These are phyloP conservation scores for Poecilia wingei DNA, from an alignment of 2,797 vertebrate species.

Conservation along the genomic window DNA sequence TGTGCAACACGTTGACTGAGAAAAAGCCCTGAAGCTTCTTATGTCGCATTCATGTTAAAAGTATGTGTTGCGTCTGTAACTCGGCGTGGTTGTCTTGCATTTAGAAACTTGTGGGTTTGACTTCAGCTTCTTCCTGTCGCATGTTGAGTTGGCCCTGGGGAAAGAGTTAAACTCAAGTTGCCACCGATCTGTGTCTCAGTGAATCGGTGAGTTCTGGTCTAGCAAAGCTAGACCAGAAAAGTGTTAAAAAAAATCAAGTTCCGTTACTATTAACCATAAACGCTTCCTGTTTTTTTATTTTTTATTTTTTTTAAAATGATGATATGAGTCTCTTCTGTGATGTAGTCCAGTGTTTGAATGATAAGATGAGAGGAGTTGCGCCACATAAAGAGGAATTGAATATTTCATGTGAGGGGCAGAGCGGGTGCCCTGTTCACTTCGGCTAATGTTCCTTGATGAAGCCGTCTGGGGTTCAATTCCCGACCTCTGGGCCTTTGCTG, in stretches of 20 bases:
- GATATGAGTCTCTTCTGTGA: neutral
- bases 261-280: neutral
- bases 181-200: neutral
- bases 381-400: neutral
- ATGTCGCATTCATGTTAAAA: neutral
- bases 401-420: neutral
- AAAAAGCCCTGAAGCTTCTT: neutral
- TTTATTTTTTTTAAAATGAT: neutral
- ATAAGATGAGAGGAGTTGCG: constrained; percentile 2
- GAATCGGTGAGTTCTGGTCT: neutral
- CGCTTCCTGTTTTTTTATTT: neutral
- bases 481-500: neutral
- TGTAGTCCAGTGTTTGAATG: neutral
- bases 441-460: neutral
- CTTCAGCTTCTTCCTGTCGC: neutral
- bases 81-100: neutral
- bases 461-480: neutral
- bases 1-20: neutral
- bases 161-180: neutral
- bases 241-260: neutral
- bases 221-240: neutral
- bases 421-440: neutral
- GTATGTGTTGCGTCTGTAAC: neutral
- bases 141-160: neutral
- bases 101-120: neutral